These are phyloP conservation scores for Zoroaster sp. DNA, from an alignment of 53 echinoderm and acorn worm genomes.

Conservation along the genomic window DNA sequence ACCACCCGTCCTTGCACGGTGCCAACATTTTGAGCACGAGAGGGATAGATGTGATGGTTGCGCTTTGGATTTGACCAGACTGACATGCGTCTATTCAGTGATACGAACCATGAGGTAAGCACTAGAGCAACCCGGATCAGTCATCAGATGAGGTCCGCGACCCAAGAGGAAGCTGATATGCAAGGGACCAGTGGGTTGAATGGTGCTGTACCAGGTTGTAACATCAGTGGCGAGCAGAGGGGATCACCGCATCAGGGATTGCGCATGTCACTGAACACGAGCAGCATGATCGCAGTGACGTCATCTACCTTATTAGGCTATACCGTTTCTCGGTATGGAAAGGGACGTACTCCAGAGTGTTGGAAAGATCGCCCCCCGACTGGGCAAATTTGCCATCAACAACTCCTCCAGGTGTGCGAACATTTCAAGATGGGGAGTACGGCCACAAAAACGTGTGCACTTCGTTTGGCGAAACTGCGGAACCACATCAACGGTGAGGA, in stretches of 20 bases:
- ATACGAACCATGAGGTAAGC: neutral
- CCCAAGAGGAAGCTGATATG: neutral
- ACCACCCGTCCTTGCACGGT: too few relatives aligned
- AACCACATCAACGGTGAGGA: neutral
- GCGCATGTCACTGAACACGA: neutral
- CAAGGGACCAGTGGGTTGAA: neutral
- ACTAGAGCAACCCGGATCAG: too few relatives aligned
- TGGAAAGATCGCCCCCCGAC: neutral
- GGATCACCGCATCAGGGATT: neutral
- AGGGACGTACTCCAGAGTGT: neutral
- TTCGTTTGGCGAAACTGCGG: neutral
- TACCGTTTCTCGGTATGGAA: neutral
- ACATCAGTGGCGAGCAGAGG: neutral
- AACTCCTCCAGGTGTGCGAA: neutral
- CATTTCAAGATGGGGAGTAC: neutral
- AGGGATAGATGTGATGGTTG: neutral
- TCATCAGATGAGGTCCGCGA: too few relatives aligned
- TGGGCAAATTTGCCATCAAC: neutral
- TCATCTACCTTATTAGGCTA: neutral
- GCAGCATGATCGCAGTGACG: neutral
- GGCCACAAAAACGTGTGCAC: neutral
- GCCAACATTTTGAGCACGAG: slow-evolving; percentile 21
- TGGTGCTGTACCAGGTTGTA: neutral
- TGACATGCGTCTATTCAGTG: neutral
- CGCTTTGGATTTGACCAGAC: neutral